These are phyloP conservation scores for Pteruthius melanotis DNA, from an alignment of 2,113 vertebrate species.

Conservation along the genomic window DNA sequence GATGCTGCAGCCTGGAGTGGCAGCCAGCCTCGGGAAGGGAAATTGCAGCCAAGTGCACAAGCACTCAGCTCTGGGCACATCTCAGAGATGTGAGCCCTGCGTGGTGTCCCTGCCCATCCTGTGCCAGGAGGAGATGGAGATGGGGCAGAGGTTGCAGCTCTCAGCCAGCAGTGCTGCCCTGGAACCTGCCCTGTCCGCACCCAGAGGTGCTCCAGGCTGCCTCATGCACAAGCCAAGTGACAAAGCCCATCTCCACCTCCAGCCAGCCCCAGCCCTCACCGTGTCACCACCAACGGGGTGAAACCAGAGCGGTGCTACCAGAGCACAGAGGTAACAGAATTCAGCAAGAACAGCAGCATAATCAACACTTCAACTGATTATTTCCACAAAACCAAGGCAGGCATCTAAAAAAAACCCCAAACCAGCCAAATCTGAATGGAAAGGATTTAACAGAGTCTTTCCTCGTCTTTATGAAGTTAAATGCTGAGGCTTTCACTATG, in stretches of 20 bases:
- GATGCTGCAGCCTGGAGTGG: background rate
- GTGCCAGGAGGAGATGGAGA: accelerated
- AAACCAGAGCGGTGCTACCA: accelerated
- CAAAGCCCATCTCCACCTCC: background rate
- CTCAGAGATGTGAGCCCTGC: background rate
- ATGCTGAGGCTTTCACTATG: conserved; percentile 31
- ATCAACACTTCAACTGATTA: background rate
- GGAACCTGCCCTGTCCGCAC: accelerated
- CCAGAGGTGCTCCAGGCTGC: background rate
- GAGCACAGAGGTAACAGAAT: background rate
- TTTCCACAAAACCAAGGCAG: background rate
- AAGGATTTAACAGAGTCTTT: conserved; percentile 23
- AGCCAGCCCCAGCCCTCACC: background rate
- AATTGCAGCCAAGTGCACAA: background rate
- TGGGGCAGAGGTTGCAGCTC: background rate
- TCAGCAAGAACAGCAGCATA: background rate
- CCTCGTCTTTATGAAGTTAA: conserved; percentile 31
- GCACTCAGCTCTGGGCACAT: accelerated
- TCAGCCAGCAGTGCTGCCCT: background rate
- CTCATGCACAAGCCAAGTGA: accelerated
- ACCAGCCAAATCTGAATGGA: background rate
- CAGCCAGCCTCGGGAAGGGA: background rate
- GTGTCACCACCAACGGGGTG: accelerated
- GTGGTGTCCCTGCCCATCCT: accelerated
- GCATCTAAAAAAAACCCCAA: background rate